Base-by-base conservation (phyloP, 2,888 invertebrate genomes). In the Frankliniella intonsa region DNA sequence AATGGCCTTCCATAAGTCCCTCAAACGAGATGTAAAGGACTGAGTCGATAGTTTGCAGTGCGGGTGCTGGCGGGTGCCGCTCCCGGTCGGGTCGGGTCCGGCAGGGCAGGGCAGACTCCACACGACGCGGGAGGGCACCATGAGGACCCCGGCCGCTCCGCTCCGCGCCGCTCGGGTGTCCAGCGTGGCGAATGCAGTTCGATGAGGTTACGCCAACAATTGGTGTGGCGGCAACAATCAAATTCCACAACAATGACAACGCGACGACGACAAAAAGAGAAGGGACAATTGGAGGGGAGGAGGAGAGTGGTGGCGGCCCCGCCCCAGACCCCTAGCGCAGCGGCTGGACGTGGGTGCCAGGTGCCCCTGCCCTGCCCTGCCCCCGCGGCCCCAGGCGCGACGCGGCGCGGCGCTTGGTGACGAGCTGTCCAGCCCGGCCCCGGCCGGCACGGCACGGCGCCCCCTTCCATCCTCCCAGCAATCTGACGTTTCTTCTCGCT, bases 171-270 rank as follows among this genome's bases (percentile, higher is more conserved):
- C 69, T 5, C 22, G 22, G 22, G 25, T 25, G 69, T 8, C 62
- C 62, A 25, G 69, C 69, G 69, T 25, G 25, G 25, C 69, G 22
- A 25, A 76, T 76, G 22, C 69, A 25, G 22, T 76, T 76, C 69
- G 69, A 76, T 76, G 69, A 25, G 69, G 69, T 76, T 76, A 76
- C 69, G 25, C 69, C 25, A 76, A 76, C 69, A 76, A 76, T 76
- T 76, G 69, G 25, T 25, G 69, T 12, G 22, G n/a, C 22, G 69
- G 22, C 25, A 76, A 76, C 69, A 76, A 76, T 76, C 69, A 76
- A 76, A 76, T 76, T 76, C 69, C 69, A 25, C 69, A 25, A 76
- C 69, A 76, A 76, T 76, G 69, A 76, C 69, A 76, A 76, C 69
- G 22, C 22, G 22, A 7, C 62, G 7, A 62, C 62, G n/a, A 62